Evolutionary conservation across 2,888 invertebrate species (phyloP), one percentile per base, ranked within the genome.

Genomic region (Drosophila mimica): DNA sequence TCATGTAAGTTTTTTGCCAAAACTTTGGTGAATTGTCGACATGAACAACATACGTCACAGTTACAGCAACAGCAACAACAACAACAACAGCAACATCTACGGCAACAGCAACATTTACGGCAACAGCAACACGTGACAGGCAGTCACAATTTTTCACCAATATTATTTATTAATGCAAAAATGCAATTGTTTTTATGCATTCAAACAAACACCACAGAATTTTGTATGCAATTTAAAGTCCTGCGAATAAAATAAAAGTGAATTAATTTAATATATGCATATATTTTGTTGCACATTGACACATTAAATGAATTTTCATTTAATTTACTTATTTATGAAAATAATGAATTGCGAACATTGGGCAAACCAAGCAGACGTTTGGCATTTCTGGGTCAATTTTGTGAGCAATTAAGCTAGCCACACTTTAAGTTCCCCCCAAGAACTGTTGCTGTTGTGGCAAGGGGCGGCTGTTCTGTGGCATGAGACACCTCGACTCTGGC

Each of bases 371-470:
- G n/a, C 62, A 36, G 58, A 38, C 58, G 13, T n/a, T 63, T 25
- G 51, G 30, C 60, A 58, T 62, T 80, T 87, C 62, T 87, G 53
- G 83, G 83, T 87, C 83, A 83, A 76, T 85, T 78, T 85, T 59
- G 70, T 83, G 58, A 66, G 69, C 74, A 82, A 86, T 86, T 86
- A 86, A 82, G 63, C 83, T 49, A 58, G 56, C 38, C 15, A 49
- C 75, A 51, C 79, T 74, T 82, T 78, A 78, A 78, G 72, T 40
- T 40, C 30, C n/a, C 28, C 20, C 9, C 31, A 38, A 48, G 48
- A 31, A 17, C 20, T 25, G 30, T 8, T 28, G 33, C 6, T 17
- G 25, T 11, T 20, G 33, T 7, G 9, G 20, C 17, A 17, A 31
- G 11, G 3, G 13, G 15, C 40, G n/a, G 40, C 40, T n/a, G n/a